Conservation (phyloP, 2,797 vertebrate genomes). For the Pseudocheirus occidentalis region DNA sequence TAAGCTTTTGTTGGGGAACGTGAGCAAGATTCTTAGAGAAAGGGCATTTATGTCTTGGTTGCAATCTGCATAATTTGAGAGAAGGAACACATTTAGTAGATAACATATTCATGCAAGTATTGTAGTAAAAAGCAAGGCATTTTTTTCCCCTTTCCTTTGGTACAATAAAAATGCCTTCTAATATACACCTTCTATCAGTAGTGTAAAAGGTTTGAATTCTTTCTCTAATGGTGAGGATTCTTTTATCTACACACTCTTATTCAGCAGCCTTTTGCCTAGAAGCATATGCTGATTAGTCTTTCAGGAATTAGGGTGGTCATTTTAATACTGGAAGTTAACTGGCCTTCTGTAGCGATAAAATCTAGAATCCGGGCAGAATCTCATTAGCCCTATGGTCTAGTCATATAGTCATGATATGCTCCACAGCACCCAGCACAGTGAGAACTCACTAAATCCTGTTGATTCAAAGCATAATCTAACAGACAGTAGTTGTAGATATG, state of each 20-base stretch:
- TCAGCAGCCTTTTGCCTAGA: slow-evolving; percentile 10
- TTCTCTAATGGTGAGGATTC: background rate
- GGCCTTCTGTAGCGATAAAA: background rate
- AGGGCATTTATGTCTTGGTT: background rate
- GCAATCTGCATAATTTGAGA: background rate
- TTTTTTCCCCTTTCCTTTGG: slow-evolving; percentile 20
- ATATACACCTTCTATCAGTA: background rate
- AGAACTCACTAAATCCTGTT: background rate
- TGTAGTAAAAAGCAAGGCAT: background rate
- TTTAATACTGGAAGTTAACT: background rate
- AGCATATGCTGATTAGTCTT: background rate
- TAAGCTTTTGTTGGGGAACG: background rate
- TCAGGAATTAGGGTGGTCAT: background rate
- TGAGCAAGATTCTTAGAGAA: background rate
- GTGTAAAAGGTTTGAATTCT: slow-evolving; percentile 5
- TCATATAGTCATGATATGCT: background rate
- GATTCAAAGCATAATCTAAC: background rate
- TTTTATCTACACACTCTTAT: background rate
- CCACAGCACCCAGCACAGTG: background rate
- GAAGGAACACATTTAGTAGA: background rate
- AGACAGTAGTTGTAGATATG: slow-evolving; percentile 51
- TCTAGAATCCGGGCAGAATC: background rate
- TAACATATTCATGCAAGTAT: background rate
- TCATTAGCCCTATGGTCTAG: background rate
- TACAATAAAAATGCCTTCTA: slow-evolving; percentile 13